phyloP scores from a whole-genome alignment of 1,140 invertebrate genomes.

The Cotesia typhae region DNA sequence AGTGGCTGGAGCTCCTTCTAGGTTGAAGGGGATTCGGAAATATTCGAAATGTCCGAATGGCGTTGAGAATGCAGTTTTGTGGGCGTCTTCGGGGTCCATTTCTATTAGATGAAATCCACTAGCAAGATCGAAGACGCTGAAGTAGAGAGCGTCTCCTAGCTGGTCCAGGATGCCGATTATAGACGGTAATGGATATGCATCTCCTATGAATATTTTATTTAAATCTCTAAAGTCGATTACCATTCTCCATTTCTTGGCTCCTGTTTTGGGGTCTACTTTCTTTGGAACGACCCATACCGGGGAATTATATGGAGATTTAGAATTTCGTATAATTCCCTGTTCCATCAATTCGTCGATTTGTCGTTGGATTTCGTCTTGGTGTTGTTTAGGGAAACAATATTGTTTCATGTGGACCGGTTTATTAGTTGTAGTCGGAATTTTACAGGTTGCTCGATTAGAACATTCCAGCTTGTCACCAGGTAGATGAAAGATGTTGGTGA shows the following conservation, averaged over 20 bases:
- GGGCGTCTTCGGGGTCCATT: neutral
- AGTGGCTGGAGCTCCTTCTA: constrained; percentile 12
- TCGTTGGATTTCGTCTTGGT: neutral
- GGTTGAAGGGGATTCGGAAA: constrained; percentile 14
- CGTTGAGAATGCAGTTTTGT: constrained; percentile 24
- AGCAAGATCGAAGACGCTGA: constrained; percentile 13
- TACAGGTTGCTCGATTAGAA: neutral
- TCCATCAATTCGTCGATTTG: constrained; percentile 14
- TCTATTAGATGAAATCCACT: constrained; percentile 25
- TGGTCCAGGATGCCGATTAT: constrained; percentile 26
- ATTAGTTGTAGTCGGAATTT: too few species aligned
- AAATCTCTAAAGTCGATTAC: constrained; percentile 11
- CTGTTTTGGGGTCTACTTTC: too few species aligned
- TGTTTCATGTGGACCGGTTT: too few species aligned
- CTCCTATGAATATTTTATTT: constrained; percentile 25
- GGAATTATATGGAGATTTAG: neutral
- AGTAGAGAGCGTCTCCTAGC: constrained; percentile 18
- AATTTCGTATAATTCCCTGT: constrained; percentile 1
- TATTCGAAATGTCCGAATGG: constrained; percentile 17
- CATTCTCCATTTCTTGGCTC: constrained; percentile 22
- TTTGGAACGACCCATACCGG: neutral
- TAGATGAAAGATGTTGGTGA: constrained; percentile 10
- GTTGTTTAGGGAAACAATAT: too few species aligned
- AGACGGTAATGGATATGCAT: constrained; percentile 21
- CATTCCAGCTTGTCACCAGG: constrained; percentile 4